Percentiles rank a stretch among this genome's conserved stretches.
These are phyloP conservation scores for Cirrhinus molitorella DNA, from an alignment of 2,797 vertebrate genomes.

Conservation along the genomic window DNA sequence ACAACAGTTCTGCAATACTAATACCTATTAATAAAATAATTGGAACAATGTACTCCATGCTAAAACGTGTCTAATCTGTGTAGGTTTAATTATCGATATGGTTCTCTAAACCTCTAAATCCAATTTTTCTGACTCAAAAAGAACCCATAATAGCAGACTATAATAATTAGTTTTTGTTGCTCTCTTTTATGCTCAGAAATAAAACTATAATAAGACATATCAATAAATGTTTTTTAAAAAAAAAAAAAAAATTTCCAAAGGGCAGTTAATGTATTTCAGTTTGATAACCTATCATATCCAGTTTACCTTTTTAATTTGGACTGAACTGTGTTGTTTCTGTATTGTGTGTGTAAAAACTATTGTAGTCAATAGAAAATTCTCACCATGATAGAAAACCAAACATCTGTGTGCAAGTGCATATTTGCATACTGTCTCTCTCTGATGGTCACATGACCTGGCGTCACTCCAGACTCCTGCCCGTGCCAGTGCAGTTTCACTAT, in stretches of 20 bases:
- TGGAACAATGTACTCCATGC: constrained; percentile 1
- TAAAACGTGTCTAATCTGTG: neutral
- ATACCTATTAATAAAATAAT: neutral
- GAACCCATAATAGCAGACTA: constrained; percentile 17
- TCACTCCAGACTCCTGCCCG: constrained; percentile 66
- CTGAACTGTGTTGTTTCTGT: neutral
- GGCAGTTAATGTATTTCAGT: too few species aligned
- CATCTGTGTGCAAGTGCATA: constrained; percentile 60
- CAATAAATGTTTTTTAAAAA: too few species aligned
- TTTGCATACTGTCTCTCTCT: constrained; percentile 72
- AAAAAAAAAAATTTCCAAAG: too few species aligned
- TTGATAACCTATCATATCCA: neutral
- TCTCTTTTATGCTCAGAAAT: neutral
- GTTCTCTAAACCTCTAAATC: neutral
- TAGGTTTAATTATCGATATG: neutral
- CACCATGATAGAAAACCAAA: neutral
- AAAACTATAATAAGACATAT: neutral
- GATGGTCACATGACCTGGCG: constrained; percentile 73
- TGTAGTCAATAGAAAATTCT: neutral
- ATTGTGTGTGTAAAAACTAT: neutral
- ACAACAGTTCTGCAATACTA: neutral
- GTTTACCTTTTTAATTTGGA: neutral
- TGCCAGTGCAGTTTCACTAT: constrained; percentile 49
- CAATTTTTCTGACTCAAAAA: constrained; percentile 19
- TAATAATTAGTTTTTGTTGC: neutral